Conservation (phyloP, 1,140 invertebrate species). For the Colletes gigas region DNA sequence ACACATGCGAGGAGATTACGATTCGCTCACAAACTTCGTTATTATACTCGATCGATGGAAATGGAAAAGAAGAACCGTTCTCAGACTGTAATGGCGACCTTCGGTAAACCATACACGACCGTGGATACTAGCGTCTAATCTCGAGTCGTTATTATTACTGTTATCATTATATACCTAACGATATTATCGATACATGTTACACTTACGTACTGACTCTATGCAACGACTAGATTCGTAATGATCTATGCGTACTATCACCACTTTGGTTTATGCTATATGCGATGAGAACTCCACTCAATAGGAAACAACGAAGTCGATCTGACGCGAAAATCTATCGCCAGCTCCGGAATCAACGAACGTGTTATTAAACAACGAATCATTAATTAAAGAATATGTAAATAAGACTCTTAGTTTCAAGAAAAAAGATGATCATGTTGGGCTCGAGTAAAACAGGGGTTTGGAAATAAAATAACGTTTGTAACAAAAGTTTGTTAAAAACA, state of each 20-base stretch:
- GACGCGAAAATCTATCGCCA: neutral
- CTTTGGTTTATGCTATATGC: conserved; percentile 21
- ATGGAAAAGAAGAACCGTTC: neutral
- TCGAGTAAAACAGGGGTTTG: too few relatives aligned
- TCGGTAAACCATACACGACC: neutral
- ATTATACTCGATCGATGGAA: neutral
- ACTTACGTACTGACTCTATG: conserved; percentile 31
- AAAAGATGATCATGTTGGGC: too few relatives aligned
- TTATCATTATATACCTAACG: conserved; percentile 27
- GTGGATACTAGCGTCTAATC: conserved; percentile 19
- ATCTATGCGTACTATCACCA: conserved; percentile 34
- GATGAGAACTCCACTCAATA: conserved; percentile 25
- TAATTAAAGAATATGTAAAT: too few relatives aligned
- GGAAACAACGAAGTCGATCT: conserved; percentile 38
- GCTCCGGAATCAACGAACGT: neutral
- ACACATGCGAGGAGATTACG: neutral
- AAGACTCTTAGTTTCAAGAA: too few relatives aligned
- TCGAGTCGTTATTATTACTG: conserved; percentile 11
- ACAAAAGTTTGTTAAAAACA: too few relatives aligned
- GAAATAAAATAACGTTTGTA: too few relatives aligned
- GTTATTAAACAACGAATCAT: neutral
- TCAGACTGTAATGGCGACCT: neutral
- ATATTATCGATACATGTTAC: conserved; percentile 46
- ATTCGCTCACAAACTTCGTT: neutral
- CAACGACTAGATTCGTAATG: conserved; percentile 36